Percentiles rank a stretch among this genome's conserved stretches.
Conservation (phyloP, 1,140 invertebrate genomes). For the Phortica variegata region DNA sequence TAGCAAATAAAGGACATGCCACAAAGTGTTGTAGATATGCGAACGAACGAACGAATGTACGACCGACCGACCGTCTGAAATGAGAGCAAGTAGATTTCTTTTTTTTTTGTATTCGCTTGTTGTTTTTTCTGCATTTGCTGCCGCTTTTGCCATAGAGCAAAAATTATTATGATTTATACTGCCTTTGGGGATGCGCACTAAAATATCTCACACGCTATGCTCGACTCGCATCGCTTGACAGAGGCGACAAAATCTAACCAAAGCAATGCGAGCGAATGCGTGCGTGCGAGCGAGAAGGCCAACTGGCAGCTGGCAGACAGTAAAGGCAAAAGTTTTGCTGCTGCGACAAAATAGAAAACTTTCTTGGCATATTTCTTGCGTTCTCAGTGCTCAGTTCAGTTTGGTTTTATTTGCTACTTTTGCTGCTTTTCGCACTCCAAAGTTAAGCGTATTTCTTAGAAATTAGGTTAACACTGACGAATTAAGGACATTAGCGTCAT, state of each 20-base stretch:
- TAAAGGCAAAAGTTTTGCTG: constrained; percentile 43
- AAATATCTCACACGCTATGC: constrained; percentile 28
- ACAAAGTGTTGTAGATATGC: constrained; percentile 22
- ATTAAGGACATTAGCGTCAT: constrained; percentile 54
- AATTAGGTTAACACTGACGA: constrained; percentile 54
- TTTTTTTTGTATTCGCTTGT: too few relatives aligned
- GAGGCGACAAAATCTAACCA: too few relatives aligned
- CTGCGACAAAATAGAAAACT: constrained; percentile 53
- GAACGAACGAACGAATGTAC: not conserved
- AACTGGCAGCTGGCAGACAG: too few relatives aligned
- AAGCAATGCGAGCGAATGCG: too few relatives aligned
- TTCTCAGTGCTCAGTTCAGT: not conserved
- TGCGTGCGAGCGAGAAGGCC: too few relatives aligned
- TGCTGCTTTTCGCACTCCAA: constrained; percentile 24
- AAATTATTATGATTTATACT: constrained; percentile 53
- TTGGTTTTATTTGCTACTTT: constrained; percentile 25
- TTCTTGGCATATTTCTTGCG: constrained; percentile 47
- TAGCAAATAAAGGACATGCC: constrained; percentile 54
- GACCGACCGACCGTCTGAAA: too few relatives aligned
- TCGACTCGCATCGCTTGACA: too few relatives aligned
- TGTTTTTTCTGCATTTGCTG: too few relatives aligned
- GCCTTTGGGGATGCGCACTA: constrained; percentile 51
- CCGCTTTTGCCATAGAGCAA: constrained; percentile 48
- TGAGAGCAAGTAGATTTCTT: too few relatives aligned
- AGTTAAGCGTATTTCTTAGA: too few relatives aligned